Base-by-base conservation (phyloP, 1,140 invertebrate species). In the Capitella teleta region DNA sequence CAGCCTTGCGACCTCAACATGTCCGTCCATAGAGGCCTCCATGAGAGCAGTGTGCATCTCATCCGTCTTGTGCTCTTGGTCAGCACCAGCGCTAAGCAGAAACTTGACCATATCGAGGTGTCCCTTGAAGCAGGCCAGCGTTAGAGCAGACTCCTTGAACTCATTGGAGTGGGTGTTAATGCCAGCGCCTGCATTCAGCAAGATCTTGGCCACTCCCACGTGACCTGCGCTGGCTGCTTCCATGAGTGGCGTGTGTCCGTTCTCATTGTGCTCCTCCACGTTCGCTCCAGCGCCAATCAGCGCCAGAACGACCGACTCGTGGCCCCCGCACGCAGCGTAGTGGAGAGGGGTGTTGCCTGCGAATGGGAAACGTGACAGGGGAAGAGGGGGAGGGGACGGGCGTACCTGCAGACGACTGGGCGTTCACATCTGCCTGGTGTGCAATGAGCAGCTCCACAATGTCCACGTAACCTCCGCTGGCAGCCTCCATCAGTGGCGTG, bases 21-120 rank as follows among this genome's bases (percentile, higher is more conserved):
- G 94, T 2, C 95, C 95, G 76, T 98, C 95, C 94, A 98, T 98
- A 26, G 91, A 95, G 21, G 95, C 94, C 74, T 99, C 95, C 93
- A 98, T 98, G 2, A 99, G 74, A 23, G 95, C 94, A 1, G 94
- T 98, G 73, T 98, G 94, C 92, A 98, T 96, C 75, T 98, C 95
- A 73, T 98, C 93, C 1, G 93, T 95, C 77, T 95, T 94, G 76
- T 97, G 89, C 74, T 97, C 91, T 74, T 93, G 65, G 55, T 73
- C 63, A 34, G 71, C 73, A 50, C 72, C 64, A 55, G 67, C 63
- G 47, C 70, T 66, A 19, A 77, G 57, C 46, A 77, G 57, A 54
- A 67, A 74, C 49, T 71, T 67, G 28, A 75, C 93, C 87, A 97
- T 95, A 68, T 95, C 89, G 48, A 94, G 74, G 74, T 97, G 92